phyloP scores from a whole-genome alignment of 2,888 invertebrate species.

The Tribolium freemani region DNA sequence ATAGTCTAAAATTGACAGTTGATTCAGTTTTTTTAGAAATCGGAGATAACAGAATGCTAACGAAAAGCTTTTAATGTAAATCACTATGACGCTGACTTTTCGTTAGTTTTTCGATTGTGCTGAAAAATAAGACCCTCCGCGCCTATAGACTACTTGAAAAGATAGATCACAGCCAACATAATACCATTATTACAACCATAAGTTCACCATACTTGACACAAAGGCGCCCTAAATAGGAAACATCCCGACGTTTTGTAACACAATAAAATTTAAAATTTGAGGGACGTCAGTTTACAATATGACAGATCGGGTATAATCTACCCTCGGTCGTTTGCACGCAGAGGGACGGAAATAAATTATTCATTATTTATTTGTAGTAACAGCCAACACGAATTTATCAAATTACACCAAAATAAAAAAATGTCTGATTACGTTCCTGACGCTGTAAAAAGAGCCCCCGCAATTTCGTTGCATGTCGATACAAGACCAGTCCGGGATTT shows the following conservation, averaged over 20 bases:
- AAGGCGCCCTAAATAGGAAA: slow-evolving; percentile 38
- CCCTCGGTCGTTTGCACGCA: slow-evolving; percentile 14
- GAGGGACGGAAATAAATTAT: slow-evolving; percentile 35
- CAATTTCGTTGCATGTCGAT: slow-evolving; percentile 35
- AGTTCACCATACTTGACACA: slow-evolving; percentile 49
- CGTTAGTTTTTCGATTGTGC: slow-evolving; percentile 29
- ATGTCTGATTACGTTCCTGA: slow-evolving; percentile 10
- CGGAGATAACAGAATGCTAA: too few species aligned
- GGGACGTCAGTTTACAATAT: slow-evolving; percentile 40
- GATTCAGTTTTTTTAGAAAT: too few species aligned
- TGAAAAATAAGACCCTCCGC: not conserved
- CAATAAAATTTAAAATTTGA: slow-evolving; percentile 57
- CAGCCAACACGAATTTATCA: slow-evolving; percentile 14
- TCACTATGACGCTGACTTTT: not conserved
- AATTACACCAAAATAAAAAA: slow-evolving; percentile 7
- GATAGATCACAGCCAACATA: not conserved
- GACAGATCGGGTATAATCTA: slow-evolving; percentile 36
- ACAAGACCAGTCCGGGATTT: slow-evolving; percentile 45
- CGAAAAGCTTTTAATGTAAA: not conserved
- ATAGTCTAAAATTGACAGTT: too few species aligned
- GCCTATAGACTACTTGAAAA: not conserved
- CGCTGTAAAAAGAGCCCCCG: slow-evolving; percentile 11
- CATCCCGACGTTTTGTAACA: slow-evolving; percentile 54
- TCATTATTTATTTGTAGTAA: slow-evolving; percentile 34
- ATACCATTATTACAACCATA: slow-evolving; percentile 48